Conservation (phyloP, 2,113 vertebrate genomes). For the Labeo rohita region DNA sequence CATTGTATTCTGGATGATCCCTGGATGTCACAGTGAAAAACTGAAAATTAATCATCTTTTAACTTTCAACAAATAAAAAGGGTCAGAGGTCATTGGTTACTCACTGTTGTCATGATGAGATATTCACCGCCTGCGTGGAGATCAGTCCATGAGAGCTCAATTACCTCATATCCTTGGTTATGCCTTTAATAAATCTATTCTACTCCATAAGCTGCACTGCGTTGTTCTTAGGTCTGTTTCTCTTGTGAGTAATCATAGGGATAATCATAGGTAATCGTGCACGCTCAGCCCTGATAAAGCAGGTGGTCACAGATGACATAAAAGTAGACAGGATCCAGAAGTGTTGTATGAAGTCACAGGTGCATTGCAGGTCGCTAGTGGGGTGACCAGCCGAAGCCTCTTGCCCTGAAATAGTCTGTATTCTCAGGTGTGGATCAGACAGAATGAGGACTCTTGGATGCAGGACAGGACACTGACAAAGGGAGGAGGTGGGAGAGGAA, state of each 20-base stretch:
- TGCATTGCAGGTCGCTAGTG: not conserved
- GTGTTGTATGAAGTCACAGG: not conserved
- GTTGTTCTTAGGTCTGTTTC: slow-evolving; percentile 17
- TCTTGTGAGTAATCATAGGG: not conserved
- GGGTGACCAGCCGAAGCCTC: not conserved
- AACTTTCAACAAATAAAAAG: not conserved
- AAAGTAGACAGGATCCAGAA: slow-evolving; percentile 20
- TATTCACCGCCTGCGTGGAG: not conserved
- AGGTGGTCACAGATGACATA: slow-evolving; percentile 28
- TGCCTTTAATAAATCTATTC: not conserved
- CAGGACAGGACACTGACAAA: slow-evolving; percentile 40
- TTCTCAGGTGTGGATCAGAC: slow-evolving; percentile 30
- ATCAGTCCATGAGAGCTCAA: not conserved
- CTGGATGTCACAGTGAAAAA: not conserved
- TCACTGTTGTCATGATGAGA: slow-evolving; percentile 45
- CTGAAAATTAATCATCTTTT: not conserved
- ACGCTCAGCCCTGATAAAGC: not conserved
- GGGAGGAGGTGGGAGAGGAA: slow-evolving; percentile 25
- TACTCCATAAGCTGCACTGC: not conserved
- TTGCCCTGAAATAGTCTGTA: not conserved
- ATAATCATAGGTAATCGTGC: slow-evolving; percentile 3
- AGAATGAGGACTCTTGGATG: slow-evolving; percentile 44
- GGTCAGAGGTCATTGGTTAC: slow-evolving; percentile 18
- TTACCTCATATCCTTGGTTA: not conserved
- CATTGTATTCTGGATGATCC: not conserved